These are phyloP conservation scores for Lordiphosa fenestrarum DNA, from an alignment of 2,888 invertebrate species.

Conservation along the genomic window DNA sequence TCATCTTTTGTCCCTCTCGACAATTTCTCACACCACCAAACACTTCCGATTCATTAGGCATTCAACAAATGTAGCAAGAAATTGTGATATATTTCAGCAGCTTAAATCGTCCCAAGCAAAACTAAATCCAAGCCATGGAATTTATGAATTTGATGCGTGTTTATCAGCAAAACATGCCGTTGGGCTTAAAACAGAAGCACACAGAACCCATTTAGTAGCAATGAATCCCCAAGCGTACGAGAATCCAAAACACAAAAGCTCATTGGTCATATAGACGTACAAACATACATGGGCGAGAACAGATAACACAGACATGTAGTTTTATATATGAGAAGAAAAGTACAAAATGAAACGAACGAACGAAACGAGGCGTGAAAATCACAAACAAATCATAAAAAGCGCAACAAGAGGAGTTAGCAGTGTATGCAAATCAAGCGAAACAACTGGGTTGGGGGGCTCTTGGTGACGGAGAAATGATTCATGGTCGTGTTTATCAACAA, in stretches of 20 bases:
- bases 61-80: conserved; percentile 51
- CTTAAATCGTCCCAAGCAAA: conserved; percentile 39
- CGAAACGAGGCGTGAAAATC: conserved; percentile 72
- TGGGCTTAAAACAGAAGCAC: conserved; percentile 17
- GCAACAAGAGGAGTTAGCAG: conserved; percentile 55
- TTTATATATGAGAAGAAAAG: conserved; percentile 5
- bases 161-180: conserved; percentile 65
- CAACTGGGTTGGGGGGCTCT: conserved; percentile 21
- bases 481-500: conserved; percentile 73
- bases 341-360: conserved; percentile 1
- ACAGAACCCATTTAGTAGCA: conserved; percentile 24
- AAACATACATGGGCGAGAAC: conserved; percentile 3
- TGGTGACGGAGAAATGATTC: conserved; percentile 60
- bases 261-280: conserved; percentile 39
- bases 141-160: conserved; percentile 71
- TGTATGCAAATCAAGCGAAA: conserved; percentile 65
- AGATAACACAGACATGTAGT: conserved; percentile 44
- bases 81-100: conserved; percentile 53
- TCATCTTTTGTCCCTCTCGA: conserved; percentile 28
- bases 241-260: conserved; percentile 36
- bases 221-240: conserved; percentile 34
- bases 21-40: conserved; percentile 5
- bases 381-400: conserved; percentile 71
- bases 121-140: conserved; percentile 46
- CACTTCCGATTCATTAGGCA: conserved; percentile 34